Evolutionary conservation across 2,797 vertebrate genomes (phyloP), one percentile per base, ranked within the genome.

Genomic region (Pseudochirops cupreus): DNA sequence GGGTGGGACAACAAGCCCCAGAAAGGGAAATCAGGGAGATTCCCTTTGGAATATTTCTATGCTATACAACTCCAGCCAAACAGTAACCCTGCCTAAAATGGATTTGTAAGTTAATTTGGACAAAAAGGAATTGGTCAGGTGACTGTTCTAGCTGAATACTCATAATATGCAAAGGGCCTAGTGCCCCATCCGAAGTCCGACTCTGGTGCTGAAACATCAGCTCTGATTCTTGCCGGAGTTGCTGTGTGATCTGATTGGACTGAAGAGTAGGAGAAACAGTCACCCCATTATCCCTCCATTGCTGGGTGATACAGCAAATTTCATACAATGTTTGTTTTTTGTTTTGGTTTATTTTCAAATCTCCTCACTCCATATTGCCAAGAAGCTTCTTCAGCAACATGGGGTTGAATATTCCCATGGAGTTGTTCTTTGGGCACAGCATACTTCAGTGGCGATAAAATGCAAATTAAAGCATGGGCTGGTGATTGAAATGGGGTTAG

Each of bases 271-370:
- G 96, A 98, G 96, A 93, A 50, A 96, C 96, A 74, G 97, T 95
- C 95, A 98, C 97, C 96, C 96, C 97, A 93, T 98, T 97, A 98
- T 97, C 96, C 94, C 95, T 97, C 94, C 94, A 94, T 94, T 97
- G 96, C 94, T 92, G 95, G 82, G 26, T 89, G 97, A 96, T 58
- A 92, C 94, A 94, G 94, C 97, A 57, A 59, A 53, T 96, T 98
- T 95, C 96, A 89, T 93, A 46, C 94, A 97, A 97, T 94, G 92
- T 92, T 97, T 96, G 95, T 97, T 96, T 97, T 95, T 96, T 96
- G 58, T 96, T 95, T 96, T 95, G 91, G 50, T 95, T 96, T 97
- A 62, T 95, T 98, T 98, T 96, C 94, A 90, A 91, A 55, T 94
- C 92, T 52, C 92, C 39, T 0, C 57, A 94, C 92, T 82, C 90